phyloP scores from a whole-genome alignment of 2,888 invertebrate genomes.

The Reticulitermes lucifugus region DNA sequence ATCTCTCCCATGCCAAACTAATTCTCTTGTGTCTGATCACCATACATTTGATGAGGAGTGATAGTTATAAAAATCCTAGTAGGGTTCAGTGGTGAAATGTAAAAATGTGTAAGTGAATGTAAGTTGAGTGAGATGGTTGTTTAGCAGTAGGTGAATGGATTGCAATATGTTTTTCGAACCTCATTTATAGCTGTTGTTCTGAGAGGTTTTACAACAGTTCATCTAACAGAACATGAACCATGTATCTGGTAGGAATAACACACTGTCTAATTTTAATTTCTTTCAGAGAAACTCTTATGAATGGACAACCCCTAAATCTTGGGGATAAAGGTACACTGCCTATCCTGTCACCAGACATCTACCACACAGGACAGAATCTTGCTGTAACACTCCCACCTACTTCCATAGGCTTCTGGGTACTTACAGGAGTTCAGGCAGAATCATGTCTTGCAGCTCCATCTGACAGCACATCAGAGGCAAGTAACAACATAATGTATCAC shows the following conservation, averaged over 20 bases:
- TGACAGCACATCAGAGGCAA: background rate
- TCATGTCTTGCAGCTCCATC: constrained; percentile 63
- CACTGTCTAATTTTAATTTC: constrained; percentile 37
- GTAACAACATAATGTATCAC: background rate
- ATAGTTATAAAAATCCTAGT: too few species aligned
- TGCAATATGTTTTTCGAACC: too few species aligned
- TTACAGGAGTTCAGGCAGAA: constrained; percentile 73
- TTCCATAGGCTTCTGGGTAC: constrained; percentile 80
- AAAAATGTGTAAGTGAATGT: too few species aligned
- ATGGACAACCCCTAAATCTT: constrained; percentile 71
- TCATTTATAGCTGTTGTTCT: too few species aligned
- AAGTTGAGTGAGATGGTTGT: too few species aligned
- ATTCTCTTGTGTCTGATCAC: too few species aligned
- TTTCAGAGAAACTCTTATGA: constrained; percentile 71
- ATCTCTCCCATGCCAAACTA: too few species aligned
- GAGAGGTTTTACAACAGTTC: too few species aligned
- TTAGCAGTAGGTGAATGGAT: too few species aligned
- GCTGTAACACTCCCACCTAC: constrained; percentile 73
- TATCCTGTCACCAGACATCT: constrained; percentile 58
- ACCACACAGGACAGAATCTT: constrained; percentile 60
- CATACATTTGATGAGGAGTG: too few species aligned
- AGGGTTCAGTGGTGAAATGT: too few species aligned
- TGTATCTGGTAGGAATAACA: background rate
- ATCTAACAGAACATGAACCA: too few species aligned
- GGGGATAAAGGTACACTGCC: constrained; percentile 69